phyloP scores from a whole-genome alignment of 1,140 invertebrate genomes.

The Magallana gigas region DNA sequence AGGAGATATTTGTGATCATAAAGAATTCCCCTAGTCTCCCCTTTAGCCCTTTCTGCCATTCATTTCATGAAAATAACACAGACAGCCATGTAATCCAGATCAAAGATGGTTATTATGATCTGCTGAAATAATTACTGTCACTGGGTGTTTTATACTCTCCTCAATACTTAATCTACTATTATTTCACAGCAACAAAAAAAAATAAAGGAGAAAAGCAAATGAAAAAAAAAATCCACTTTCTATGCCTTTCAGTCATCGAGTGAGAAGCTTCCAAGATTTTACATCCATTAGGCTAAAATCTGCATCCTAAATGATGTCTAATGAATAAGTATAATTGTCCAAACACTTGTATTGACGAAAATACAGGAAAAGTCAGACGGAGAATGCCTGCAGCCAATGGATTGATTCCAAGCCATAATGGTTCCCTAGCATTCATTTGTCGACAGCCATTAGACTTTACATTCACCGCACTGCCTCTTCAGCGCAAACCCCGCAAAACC shows the following conservation, averaged over 20 bases:
- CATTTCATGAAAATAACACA: slow-evolving; percentile 29
- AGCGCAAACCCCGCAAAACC: not conserved
- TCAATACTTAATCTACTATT: slow-evolving; percentile 20
- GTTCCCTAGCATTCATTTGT: slow-evolving; percentile 30
- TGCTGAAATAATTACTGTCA: slow-evolving; percentile 21
- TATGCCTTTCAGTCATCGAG: slow-evolving; percentile 27
- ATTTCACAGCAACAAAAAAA: slow-evolving; percentile 10
- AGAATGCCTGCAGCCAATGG: slow-evolving; percentile 29
- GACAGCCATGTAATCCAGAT: slow-evolving; percentile 16
- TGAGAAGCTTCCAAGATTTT: not conserved
- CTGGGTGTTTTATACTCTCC: slow-evolving; percentile 13
- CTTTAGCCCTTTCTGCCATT: not conserved
- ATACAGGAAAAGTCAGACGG: slow-evolving; percentile 29
- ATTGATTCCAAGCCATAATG: slow-evolving; percentile 31
- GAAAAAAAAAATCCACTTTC: not conserved
- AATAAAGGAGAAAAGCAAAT: not conserved
- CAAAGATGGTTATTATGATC: slow-evolving; percentile 10
- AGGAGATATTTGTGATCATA: slow-evolving; percentile 14
- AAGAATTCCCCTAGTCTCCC: slow-evolving; percentile 1
- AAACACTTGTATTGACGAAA: slow-evolving; percentile 33
- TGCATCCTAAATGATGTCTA: slow-evolving; percentile 36
- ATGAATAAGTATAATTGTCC: slow-evolving; percentile 32
- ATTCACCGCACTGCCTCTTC: not conserved
- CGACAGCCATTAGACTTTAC: slow-evolving; percentile 9
- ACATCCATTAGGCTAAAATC: slow-evolving; percentile 31